phyloP scores from a whole-genome alignment of 2,888 invertebrate genomes.

The Stramonita haemastoma region DNA sequence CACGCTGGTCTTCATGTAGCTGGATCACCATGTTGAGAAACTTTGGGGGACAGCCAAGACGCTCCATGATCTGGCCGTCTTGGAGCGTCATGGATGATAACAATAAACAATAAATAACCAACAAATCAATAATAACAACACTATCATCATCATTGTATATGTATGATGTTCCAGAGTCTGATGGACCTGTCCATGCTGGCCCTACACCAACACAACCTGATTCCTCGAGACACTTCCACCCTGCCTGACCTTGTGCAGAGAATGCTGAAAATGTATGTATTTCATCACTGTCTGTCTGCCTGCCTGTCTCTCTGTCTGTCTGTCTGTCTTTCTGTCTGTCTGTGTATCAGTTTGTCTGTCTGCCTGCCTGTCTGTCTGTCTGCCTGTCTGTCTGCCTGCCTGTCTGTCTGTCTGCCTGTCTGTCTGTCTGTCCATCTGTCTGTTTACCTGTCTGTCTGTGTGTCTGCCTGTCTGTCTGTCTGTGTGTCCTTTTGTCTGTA shows the following conservation, averaged over 20 bases:
- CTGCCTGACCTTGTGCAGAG: slow-evolving; percentile 34
- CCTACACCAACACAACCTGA: neutral
- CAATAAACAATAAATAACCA: no score
- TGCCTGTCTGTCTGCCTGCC: neutral
- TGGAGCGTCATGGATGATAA: no score
- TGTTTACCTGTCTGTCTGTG: neutral
- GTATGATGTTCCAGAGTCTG: slow-evolving; percentile 57
- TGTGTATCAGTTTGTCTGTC: neutral
- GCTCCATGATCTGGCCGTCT: no score
- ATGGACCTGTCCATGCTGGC: slow-evolving; percentile 58
- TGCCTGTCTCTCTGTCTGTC: neutral
- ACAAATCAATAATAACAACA: neutral
- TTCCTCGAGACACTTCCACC: neutral
- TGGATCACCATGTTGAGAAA: no score
- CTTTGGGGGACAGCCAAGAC: no score
- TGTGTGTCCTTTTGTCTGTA: neutral
- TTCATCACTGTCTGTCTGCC: neutral
- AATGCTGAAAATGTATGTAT: slow-evolving; percentile 13
- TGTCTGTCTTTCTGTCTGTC: neutral
- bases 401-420: neutral
- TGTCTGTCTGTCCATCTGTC: neutral
- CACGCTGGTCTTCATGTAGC: no score
- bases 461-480: neutral
- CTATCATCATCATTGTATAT: neutral
- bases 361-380: neutral